phyloP scores from a whole-genome alignment of 2,888 invertebrate species.

The Coleophora deauratella region DNA sequence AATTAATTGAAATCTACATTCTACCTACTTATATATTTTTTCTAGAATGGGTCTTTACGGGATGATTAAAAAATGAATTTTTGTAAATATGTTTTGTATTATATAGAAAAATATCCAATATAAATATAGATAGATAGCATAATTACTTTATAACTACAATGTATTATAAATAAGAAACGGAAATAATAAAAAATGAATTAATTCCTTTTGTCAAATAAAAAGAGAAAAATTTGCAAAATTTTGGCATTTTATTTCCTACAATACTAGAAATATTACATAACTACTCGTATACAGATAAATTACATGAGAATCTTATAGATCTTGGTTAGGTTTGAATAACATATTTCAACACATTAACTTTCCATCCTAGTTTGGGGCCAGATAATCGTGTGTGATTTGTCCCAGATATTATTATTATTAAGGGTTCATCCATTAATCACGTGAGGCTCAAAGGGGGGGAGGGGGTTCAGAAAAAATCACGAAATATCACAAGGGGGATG shows the following conservation, averaged over 20 bases:
- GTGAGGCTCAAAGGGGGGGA: no score
- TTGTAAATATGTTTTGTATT: slow-evolving; percentile 70
- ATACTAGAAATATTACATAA: no score
- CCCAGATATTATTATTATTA: no score
- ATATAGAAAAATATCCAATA: slow-evolving; percentile 65
- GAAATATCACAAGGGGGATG: no score
- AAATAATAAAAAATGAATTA: slow-evolving; percentile 65
- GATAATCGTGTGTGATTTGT: no score
- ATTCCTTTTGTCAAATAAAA: slow-evolving; percentile 74
- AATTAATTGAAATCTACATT: slow-evolving; percentile 22
- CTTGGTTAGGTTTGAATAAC: no score
- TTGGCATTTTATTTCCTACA: slow-evolving; percentile 40
- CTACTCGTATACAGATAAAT: no score
- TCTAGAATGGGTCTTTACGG: slow-evolving; percentile 63
- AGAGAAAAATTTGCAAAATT: slow-evolving; percentile 49
- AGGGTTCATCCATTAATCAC: no score
- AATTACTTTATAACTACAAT: slow-evolving; percentile 69
- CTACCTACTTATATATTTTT: slow-evolving; percentile 26
- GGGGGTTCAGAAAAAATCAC: no score
- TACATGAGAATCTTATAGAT: no score
- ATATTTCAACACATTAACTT: no score
- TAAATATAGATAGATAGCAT: slow-evolving; percentile 66
- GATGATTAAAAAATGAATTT: slow-evolving; percentile 40
- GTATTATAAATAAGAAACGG: slow-evolving; percentile 66
- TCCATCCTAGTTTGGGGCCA: no score